Evolutionary conservation across 2,888 invertebrate species (phyloP).

Genomic region (Acronicta alni): DNA sequence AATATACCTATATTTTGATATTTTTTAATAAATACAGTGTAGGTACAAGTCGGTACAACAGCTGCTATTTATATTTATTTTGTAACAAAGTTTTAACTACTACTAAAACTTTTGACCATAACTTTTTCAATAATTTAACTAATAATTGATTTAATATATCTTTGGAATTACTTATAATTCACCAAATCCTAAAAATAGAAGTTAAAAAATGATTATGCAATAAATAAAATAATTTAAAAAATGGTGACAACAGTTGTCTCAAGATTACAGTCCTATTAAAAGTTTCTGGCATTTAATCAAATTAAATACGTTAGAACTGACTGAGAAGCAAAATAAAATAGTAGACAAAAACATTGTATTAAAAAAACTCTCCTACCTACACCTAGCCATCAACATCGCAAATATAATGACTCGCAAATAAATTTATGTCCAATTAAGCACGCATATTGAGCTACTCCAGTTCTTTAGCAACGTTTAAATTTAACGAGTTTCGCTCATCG

Average conservation of each 20-base stretch:
- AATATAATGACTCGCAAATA: constrained; percentile 47
- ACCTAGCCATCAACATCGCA: constrained; percentile 30
- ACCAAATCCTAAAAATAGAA: too few relatives aligned
- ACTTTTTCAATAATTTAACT: too few relatives aligned
- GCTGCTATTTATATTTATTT: too few relatives aligned
- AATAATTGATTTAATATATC: too few relatives aligned
- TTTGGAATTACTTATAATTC: too few relatives aligned
- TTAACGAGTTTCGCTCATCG: constrained; percentile 71
- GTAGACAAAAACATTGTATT: constrained; percentile 9
- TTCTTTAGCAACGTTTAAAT: constrained; percentile 60
- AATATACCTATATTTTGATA: too few relatives aligned
- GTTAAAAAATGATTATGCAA: too few relatives aligned
- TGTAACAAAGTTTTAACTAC: too few relatives aligned
- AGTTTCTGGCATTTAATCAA: constrained; percentile 50
- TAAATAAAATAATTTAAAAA: not conserved
- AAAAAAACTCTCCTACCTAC: constrained; percentile 29
- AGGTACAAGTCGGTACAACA: too few relatives aligned
- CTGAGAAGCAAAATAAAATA: constrained; percentile 17
- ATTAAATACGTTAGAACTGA: constrained; percentile 10
- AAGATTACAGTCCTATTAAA: constrained; percentile 19
- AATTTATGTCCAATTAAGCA: constrained; percentile 60
- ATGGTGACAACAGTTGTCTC: not conserved
- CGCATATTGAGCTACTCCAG: constrained; percentile 52
- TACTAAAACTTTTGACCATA: too few relatives aligned
- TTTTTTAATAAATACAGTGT: too few relatives aligned